Conservation (phyloP, 2,888 invertebrate species). For the Oligia strigilis region DNA sequence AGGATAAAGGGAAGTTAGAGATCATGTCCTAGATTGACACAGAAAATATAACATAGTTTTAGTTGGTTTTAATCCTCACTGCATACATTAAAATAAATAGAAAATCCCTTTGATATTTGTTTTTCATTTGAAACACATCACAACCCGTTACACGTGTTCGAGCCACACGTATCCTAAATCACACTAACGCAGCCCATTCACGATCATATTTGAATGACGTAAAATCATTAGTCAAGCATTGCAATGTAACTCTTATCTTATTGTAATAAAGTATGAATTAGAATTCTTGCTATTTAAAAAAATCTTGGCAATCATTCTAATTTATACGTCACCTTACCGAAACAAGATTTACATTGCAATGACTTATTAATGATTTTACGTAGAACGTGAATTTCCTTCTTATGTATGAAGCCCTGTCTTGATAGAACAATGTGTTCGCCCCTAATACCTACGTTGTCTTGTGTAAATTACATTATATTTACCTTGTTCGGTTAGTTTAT, state of each 20-base stretch:
- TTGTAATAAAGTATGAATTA: not conserved
- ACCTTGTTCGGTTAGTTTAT: slow-evolving; percentile 47
- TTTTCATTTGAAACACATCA: not conserved
- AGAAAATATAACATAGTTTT: not conserved
- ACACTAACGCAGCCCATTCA: not conserved
- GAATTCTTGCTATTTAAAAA: not conserved
- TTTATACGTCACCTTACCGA: not conserved
- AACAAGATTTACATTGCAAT: not conserved
- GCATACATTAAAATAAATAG: not conserved
- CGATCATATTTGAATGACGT: no score
- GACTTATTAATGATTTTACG: not conserved
- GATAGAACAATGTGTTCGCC: slow-evolving; percentile 17
- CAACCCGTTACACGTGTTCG: not conserved
- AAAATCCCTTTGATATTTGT: not conserved
- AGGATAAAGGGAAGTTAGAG: not conserved
- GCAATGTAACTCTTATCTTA: not conserved
- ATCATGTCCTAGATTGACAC: not conserved
- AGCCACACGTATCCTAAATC: not conserved
- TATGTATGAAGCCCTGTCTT: not conserved
- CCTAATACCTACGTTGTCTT: slow-evolving; percentile 4
- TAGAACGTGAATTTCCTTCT: not conserved
- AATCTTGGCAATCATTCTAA: not conserved
- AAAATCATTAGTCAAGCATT: no score
- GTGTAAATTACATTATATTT: slow-evolving; percentile 27
- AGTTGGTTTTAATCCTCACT: no score